Conservation (phyloP, 2,888 invertebrate species). For the Gisinianus flammeolus region DNA sequence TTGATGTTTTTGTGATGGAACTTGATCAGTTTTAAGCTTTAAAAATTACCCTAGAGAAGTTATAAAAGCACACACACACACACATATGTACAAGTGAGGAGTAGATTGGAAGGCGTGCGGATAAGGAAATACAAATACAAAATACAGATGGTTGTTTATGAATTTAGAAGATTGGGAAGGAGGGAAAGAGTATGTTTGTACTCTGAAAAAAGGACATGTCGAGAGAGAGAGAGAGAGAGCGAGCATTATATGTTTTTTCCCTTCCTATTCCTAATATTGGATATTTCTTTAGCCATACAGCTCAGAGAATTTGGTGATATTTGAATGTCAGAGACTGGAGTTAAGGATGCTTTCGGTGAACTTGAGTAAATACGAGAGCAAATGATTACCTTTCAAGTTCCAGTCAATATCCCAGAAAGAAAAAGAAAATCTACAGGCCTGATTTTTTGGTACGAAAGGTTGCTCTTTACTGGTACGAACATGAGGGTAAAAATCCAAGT, state of each 20-base stretch:
- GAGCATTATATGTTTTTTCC: neutral
- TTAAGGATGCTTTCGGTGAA: slow-evolving; percentile 1
- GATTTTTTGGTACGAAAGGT: slow-evolving; percentile 10
- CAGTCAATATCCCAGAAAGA: neutral
- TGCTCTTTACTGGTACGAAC: neutral
- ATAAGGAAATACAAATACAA: neutral
- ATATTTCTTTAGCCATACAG: neutral
- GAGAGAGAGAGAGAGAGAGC: neutral
- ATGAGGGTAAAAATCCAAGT: neutral
- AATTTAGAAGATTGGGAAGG: slow-evolving; percentile 10
- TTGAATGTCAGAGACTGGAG: neutral
- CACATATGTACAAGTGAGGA: neutral
- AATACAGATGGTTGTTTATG: slow-evolving; percentile 8
- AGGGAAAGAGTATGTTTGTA: neutral
- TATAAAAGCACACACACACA: neutral
- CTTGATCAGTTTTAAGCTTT: neutral
- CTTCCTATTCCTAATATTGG: neutral
- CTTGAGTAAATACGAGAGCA: slow-evolving; percentile 29
- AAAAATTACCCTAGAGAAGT: neutral
- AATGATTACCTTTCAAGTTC: slow-evolving; percentile 27
- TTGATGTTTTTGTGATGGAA: neutral
- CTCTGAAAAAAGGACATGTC: neutral
- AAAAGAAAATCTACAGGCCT: neutral
- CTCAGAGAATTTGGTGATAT: neutral
- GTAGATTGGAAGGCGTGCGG: neutral